phyloP scores from a whole-genome alignment of 2,888 invertebrate species.

The Poecilus cupreus region DNA sequence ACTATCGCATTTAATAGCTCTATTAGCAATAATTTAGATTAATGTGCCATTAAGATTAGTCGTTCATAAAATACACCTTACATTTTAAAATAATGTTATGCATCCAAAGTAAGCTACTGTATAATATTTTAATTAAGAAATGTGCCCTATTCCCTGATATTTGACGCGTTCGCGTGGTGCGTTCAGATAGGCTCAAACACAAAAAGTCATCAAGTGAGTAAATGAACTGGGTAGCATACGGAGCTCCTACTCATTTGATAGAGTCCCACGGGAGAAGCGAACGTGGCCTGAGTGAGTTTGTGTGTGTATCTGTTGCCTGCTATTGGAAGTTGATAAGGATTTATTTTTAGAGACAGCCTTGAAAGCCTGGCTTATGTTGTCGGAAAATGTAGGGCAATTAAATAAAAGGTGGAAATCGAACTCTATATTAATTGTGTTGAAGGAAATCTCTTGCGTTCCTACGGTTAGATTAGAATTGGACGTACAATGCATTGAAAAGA shows the following conservation, averaged over 20 bases:
- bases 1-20: too few relatives aligned
- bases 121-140: too few relatives aligned
- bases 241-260: not conserved
- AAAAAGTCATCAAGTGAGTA: conserved; percentile 22
- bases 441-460: too few relatives aligned
- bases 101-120: too few relatives aligned
- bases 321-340: conserved; percentile 39
- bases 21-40: too few relatives aligned
- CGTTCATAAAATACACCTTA: too few relatives aligned
- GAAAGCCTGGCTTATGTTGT: not conserved
- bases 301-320: not conserved
- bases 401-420: conserved; percentile 26
- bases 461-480: too few relatives aligned
- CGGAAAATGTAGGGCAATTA: conserved; percentile 24
- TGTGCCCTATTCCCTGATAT: too few relatives aligned
- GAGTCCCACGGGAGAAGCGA: not conserved
- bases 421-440: not conserved
- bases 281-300: not conserved
- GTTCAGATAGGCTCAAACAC: not conserved
- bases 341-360: conserved; percentile 24
- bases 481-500: too few relatives aligned
- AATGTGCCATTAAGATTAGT: too few relatives aligned
- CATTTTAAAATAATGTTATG: too few relatives aligned
- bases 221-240: conserved; percentile 5
- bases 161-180: too few relatives aligned